phyloP scores from a whole-genome alignment of 2,113 vertebrate species.

The Xiphophorus couchianus region DNA sequence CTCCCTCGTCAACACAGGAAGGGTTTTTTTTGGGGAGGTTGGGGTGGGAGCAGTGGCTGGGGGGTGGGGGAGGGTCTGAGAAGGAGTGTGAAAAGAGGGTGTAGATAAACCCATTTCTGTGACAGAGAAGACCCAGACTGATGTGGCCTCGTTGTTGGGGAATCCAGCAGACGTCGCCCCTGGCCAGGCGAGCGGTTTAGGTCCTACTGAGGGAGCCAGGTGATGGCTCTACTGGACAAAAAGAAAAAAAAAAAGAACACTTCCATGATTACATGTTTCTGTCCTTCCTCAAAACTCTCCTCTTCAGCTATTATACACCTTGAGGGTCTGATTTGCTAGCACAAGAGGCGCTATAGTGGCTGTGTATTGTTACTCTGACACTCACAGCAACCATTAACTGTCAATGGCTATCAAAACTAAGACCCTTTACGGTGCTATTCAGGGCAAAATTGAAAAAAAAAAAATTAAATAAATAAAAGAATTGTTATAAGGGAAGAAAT shows the following conservation, averaged over 20 bases:
- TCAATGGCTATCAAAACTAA: slow-evolving; percentile 69
- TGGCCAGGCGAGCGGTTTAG: slow-evolving; percentile 51
- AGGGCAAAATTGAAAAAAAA: slow-evolving; percentile 35
- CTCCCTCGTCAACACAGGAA: slow-evolving; percentile 80
- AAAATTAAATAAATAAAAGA: slow-evolving; percentile 1
- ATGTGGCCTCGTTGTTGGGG: slow-evolving; percentile 45
- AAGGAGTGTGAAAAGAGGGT: slow-evolving; percentile 69
- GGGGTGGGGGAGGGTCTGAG: slow-evolving; percentile 32
- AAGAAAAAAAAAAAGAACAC: slow-evolving; percentile 3
- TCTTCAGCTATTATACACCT: slow-evolving; percentile 59
- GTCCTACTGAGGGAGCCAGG: slow-evolving; percentile 51
- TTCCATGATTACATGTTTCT: slow-evolving; percentile 71
- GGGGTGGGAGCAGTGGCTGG: background rate
- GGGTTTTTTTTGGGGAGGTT: slow-evolving; percentile 33
- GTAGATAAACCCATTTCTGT: slow-evolving; percentile 73
- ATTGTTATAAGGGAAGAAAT: slow-evolving; percentile 49
- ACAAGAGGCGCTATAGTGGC: slow-evolving; percentile 40
- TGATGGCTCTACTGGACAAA: slow-evolving; percentile 52
- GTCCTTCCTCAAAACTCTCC: slow-evolving; percentile 46
- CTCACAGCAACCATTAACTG: slow-evolving; percentile 60
- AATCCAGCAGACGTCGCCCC: slow-evolving; percentile 47
- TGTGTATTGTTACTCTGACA: slow-evolving; percentile 38
- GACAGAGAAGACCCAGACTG: slow-evolving; percentile 59
- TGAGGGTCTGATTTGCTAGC: slow-evolving; percentile 55
- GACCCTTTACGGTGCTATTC: slow-evolving; percentile 61